These are phyloP conservation scores for Teleopsis dalmanni DNA, from an alignment of 1,140 invertebrate genomes.

Conservation along the genomic window DNA sequence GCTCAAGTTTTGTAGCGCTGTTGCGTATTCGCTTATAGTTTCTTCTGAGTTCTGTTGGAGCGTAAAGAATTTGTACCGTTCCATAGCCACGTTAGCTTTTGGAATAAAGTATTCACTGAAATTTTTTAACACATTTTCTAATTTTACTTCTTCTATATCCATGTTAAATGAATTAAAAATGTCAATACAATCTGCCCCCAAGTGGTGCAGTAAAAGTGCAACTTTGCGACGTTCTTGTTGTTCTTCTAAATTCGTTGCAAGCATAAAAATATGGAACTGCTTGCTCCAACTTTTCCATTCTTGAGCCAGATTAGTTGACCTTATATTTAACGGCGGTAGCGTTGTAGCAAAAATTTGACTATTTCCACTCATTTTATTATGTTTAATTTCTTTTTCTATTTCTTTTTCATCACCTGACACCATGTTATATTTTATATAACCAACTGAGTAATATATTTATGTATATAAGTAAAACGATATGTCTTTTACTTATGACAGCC, in stretches of 20 bases:
- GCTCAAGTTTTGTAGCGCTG: constrained; percentile 18
- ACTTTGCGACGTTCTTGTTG: constrained; percentile 5
- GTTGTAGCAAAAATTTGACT: background rate
- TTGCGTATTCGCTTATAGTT: constrained; percentile 16
- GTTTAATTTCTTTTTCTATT: too few species aligned
- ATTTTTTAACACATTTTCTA: background rate
- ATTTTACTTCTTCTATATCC: constrained; percentile 4
- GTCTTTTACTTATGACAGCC: too few species aligned
- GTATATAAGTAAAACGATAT: too few species aligned
- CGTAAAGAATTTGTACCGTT: constrained; percentile 23
- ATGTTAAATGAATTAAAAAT: constrained; percentile 6
- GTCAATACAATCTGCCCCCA: constrained; percentile 2
- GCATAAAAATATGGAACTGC: constrained; percentile 2
- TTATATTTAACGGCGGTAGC: background rate
- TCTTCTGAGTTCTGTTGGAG: constrained; percentile 18
- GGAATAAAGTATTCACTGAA: constrained; percentile 14
- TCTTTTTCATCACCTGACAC: too few species aligned
- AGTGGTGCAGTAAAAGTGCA: constrained; percentile 6
- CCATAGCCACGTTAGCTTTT: constrained; percentile 22
- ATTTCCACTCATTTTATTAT: too few species aligned
- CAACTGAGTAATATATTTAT: too few species aligned
- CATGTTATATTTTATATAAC: too few species aligned
- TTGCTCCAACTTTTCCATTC: constrained; percentile 3
- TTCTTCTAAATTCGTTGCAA: constrained; percentile 1
- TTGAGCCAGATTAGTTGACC: background rate